phyloP scores from a whole-genome alignment of 2,797 vertebrate species.

The Oreonectes daqikongensis region DNA sequence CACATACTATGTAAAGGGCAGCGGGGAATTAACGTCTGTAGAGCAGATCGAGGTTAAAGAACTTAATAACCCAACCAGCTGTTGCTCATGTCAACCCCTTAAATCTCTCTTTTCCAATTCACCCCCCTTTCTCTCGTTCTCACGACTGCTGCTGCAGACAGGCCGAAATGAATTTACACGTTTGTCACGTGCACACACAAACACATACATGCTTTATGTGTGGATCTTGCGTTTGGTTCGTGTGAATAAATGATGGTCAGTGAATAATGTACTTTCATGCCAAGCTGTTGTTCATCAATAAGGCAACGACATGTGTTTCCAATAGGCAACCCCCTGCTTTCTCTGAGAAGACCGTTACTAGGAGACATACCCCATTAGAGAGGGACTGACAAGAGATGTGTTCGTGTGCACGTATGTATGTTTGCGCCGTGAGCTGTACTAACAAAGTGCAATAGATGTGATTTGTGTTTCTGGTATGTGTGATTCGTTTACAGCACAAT shows the following conservation, averaged over 20 bases:
- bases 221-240: conserved; percentile 48
- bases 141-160: neutral
- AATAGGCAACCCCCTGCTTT: conserved; percentile 54
- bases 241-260: conserved; percentile 37
- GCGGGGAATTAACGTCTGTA: conserved; percentile 46
- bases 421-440: neutral
- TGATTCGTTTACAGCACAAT: neutral
- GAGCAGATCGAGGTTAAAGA: conserved; percentile 62
- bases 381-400: neutral
- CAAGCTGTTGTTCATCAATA: conserved; percentile 59
- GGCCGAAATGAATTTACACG: conserved; percentile 7
- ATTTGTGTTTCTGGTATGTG: neutral
- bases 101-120: conserved; percentile 34
- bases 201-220: neutral
- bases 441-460: neutral
- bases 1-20: conserved; percentile 36
- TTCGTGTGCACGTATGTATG: conserved; percentile 18
- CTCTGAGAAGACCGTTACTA: conserved; percentile 59
- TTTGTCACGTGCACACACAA: neutral
- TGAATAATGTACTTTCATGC: conserved; percentile 33
- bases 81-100: conserved; percentile 70
- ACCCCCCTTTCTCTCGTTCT: conserved; percentile 29
- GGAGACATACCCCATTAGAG: conserved; percentile 23
- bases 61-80: conserved; percentile 77
- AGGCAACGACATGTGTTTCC: conserved; percentile 63